Base-by-base conservation (phyloP, 1,140 invertebrate genomes). In the Hycleus cichorii region DNA sequence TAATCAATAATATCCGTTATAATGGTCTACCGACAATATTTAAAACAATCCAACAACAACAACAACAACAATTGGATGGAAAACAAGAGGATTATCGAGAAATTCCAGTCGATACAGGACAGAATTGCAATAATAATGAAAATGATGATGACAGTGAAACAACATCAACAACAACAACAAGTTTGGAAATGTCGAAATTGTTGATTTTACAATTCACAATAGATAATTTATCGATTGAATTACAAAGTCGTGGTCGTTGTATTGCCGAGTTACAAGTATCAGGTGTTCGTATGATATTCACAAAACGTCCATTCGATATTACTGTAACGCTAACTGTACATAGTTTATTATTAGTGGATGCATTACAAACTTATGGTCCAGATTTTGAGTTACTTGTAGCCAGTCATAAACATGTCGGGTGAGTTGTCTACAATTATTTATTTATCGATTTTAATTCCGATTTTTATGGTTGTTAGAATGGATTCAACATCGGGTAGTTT, bases 311-410 rank as follows among this genome's bases (percentile, higher is more conserved):
- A 0, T 78, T 80, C 32, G 88, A 94, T 72, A 81, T 85, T 0
- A 85, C 83, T 57, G 75, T 93, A 7, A 85, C 85, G 0, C 80
- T 97, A 40, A 91, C 90, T 38, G 92, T 98, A 8, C 93, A 96
- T 74, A 91, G 91, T 61, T 78, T 98, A 47, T 77, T 97, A 7
- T 73, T 98, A 7, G 94, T 95, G 0, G 95, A 98, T 79, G 94
- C 93, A 44, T 77, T 97, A 62, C 95, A 98, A 74, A 93, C 90
- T 6, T 95, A 93, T 76, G 94, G 95, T 0, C 85, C 87, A 2
- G 94, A 98, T 77, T 98, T 95, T 79, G 94, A 97, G 71, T 75
- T 97, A 5, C 76, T 97, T 2, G 85, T 96, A 8, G 94, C 94
- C 7, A 96, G 93, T 73, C 94, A 97, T 76, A 91, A 91, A 71